Evolutionary conservation across 2,113 vertebrate genomes (phyloP), one percentile per base, ranked within the genome.

Genomic region (Odocoileus virginianus): DNA sequence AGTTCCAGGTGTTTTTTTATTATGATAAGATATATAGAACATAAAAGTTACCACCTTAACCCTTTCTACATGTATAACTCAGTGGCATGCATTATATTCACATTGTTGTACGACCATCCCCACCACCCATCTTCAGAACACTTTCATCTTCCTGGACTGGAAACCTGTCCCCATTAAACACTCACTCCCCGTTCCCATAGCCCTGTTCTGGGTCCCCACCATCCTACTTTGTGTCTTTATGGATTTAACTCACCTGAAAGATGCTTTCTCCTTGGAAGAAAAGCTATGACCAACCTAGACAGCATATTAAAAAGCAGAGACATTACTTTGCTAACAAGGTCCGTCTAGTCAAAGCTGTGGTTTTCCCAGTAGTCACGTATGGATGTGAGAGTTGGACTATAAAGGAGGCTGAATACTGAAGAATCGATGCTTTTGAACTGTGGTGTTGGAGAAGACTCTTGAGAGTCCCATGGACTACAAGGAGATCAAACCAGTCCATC

Each of bases 401-500:
- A 71, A 71, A 71, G n/a, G 16, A 71, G 33, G 10, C n/a, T 71
- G n/a, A 71, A 19, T 6, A 19, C 64, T 21, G 10, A 36, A 71
- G n/a, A 71, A 21, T 71, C 21, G 9, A 71, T 36, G n/a, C 9
- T 71, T 36, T 71, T 71, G 64, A 71, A 71, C n/a, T 36, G n/a
- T 36, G n/a, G 64, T 71, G 64, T 5, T 71, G 64, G n/a, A 71
- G 33, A 67, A 36, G 64, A 67, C 17, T 19, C 64, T 67, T 36
- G 17, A 67, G 64, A 36, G 64, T 71, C n/a, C n/a, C 1, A 0
- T 71, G n/a, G 64, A 11, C n/a, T 21, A 2, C 17, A 71, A 36
- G 64, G n/a, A 71, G n/a, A 36, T 71, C n/a, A 5, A 36, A 71
- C n/a, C n/a, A 36, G 64, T 21, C n/a, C 9, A 21, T 36, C 9